Evolutionary conservation across 2,888 invertebrate species (phyloP).

Genomic region (Tachina fera): DNA sequence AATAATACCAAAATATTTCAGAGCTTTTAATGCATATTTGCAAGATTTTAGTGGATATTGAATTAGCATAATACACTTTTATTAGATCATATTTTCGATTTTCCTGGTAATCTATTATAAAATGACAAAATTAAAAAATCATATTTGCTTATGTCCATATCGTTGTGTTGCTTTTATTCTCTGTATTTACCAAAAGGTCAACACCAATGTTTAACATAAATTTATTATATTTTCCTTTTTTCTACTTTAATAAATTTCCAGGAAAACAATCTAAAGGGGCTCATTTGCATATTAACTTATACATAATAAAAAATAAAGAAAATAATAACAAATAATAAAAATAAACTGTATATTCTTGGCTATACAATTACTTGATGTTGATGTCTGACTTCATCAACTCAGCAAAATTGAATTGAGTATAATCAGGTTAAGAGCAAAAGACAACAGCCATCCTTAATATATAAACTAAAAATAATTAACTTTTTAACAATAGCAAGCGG

Average conservation of each 20-base stretch:
- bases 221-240: not conserved
- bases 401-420: slow-evolving; percentile 2
- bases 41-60: too few species aligned
- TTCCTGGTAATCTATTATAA: too few species aligned
- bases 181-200: too few species aligned
- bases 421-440: not conserved
- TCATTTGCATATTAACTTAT: slow-evolving; percentile 5
- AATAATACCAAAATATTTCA: too few species aligned
- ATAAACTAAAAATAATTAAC: not conserved
- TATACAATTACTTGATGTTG: slow-evolving; percentile 16
- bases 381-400: not conserved
- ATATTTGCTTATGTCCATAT: too few species aligned
- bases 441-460: not conserved
- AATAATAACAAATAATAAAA: not conserved
- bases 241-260: not conserved
- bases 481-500: not conserved
- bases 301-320: not conserved
- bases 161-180: too few species aligned
- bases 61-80: too few species aligned
- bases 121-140: too few species aligned
- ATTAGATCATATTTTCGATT: too few species aligned
- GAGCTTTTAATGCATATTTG: too few species aligned
- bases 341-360: not conserved
- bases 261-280: not conserved
- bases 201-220: too few species aligned